Evolutionary conservation across 2,888 invertebrate species (phyloP).

Genomic region (Eremobia ochroleuca): DNA sequence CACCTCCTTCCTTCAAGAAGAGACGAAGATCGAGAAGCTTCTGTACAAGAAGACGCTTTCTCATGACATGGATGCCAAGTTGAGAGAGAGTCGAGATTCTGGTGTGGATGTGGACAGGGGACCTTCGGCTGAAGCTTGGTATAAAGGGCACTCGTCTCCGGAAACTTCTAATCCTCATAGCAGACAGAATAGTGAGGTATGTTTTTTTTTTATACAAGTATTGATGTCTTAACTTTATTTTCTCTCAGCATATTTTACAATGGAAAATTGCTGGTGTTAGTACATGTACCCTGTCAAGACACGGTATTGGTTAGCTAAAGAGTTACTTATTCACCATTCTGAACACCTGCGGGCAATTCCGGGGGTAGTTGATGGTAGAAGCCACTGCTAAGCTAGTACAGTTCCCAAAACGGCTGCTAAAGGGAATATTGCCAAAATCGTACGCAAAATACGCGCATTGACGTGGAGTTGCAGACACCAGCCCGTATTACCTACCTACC

Average conservation of each 20-base stretch:
- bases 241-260: not conserved
- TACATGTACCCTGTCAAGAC: not conserved
- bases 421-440: not conserved
- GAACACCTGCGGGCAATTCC: not conserved
- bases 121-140: slow-evolving; percentile 91
- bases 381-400: not conserved
- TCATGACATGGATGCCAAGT: slow-evolving; percentile 93
- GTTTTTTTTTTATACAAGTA: slow-evolving; percentile 29
- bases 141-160: slow-evolving; percentile 88
- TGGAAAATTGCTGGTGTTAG: not conserved
- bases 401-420: not conserved
- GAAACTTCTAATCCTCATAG: slow-evolving; percentile 93
- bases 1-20: slow-evolving; percentile 94
- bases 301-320: not conserved
- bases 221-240: not conserved
- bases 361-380: not conserved
- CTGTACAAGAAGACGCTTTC: slow-evolving; percentile 94
- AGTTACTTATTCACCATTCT: not conserved
- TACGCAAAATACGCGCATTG: too few species aligned
- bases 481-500: too few species aligned
- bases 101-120: slow-evolving; percentile 93
- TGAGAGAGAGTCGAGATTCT: slow-evolving; percentile 94
- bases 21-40: slow-evolving; percentile 94
- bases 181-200: slow-evolving; percentile 94
- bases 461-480: too few species aligned